Percentiles rank a stretch among this genome's conserved stretches.
Evolutionary conservation across 2,888 invertebrate species (phyloP).

Genomic region (Nebria salina): DNA sequence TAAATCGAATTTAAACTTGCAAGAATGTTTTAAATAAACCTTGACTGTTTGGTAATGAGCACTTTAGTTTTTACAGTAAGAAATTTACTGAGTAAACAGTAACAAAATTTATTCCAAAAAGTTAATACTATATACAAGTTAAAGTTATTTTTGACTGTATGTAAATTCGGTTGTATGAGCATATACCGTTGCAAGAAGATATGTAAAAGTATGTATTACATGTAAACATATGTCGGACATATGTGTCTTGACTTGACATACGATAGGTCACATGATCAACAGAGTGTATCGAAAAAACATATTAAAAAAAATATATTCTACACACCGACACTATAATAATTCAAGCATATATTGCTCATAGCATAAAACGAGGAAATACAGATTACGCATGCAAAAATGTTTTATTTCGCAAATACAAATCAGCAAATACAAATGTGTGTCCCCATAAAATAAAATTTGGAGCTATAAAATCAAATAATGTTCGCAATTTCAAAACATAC

Average conservation of each 20-base stretch:
- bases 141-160: background rate
- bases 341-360: background rate
- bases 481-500: too few species aligned
- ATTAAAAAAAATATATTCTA: background rate
- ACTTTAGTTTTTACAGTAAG: too few species aligned
- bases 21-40: too few species aligned
- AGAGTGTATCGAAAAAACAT: background rate
- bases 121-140: background rate
- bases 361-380: background rate
- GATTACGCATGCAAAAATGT: background rate
- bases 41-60: too few species aligned
- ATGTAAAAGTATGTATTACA: background rate
- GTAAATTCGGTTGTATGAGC: background rate
- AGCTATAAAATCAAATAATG: too few species aligned
- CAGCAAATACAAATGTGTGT: background rate
- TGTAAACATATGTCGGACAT: slow-evolving; percentile 19
- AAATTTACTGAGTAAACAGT: background rate
- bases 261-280: slow-evolving; percentile 23
- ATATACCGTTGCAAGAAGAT: background rate
- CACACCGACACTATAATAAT: background rate
- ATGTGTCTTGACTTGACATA: slow-evolving; percentile 33
- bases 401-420: background rate
- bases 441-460: background rate
- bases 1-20: too few species aligned
- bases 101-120: background rate